A percentile compares a stretch with the other conserved stretches of the same genome.
Evolutionary conservation across 1,140 invertebrate species (phyloP).

Genomic region (Matsumurasca onukii): DNA sequence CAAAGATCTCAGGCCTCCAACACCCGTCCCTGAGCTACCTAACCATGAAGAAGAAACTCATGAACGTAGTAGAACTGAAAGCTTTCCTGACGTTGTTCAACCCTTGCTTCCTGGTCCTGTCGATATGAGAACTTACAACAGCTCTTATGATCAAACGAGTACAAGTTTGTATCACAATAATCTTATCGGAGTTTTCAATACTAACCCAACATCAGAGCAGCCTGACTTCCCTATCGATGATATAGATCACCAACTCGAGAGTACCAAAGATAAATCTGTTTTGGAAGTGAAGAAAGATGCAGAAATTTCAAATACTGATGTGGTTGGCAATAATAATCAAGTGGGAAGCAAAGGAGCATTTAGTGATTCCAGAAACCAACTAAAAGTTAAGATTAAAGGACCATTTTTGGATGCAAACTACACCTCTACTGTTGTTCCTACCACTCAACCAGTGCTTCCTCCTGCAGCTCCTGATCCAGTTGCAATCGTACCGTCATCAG

Average conservation of each 20-base stretch:
- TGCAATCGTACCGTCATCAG: constrained; percentile 44
- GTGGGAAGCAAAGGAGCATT: constrained; percentile 53
- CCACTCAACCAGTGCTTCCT: constrained; percentile 53
- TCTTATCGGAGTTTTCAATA: constrained; percentile 61
- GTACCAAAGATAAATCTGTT: constrained; percentile 46
- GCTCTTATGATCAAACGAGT: constrained; percentile 44
- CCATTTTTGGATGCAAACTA: constrained; percentile 80
- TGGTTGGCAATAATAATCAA: constrained; percentile 28
- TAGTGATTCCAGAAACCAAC: constrained; percentile 74
- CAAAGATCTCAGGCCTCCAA: constrained; percentile 39
- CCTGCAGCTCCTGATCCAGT: constrained; percentile 49
- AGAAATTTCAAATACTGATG: constrained; percentile 46
- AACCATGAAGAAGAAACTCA: constrained; percentile 35
- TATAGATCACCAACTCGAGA: constrained; percentile 67
- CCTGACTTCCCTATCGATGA: constrained; percentile 72
- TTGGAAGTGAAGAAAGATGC: constrained; percentile 38
- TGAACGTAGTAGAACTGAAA: constrained; percentile 36
- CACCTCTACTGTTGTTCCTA: constrained; percentile 51
- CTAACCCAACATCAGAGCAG: constrained; percentile 60
- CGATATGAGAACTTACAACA: constrained; percentile 82
- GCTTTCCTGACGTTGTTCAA: constrained; percentile 60
- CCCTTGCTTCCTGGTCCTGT: constrained; percentile 79
- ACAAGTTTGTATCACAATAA: constrained; percentile 59
- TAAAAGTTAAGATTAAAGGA: constrained; percentile 90
- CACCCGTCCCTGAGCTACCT: constrained; percentile 31